Percentiles rank a stretch among this genome's conserved stretches.
phyloP scores from a whole-genome alignment of 2,113 vertebrate genomes.

The Pimephales promelas region DNA sequence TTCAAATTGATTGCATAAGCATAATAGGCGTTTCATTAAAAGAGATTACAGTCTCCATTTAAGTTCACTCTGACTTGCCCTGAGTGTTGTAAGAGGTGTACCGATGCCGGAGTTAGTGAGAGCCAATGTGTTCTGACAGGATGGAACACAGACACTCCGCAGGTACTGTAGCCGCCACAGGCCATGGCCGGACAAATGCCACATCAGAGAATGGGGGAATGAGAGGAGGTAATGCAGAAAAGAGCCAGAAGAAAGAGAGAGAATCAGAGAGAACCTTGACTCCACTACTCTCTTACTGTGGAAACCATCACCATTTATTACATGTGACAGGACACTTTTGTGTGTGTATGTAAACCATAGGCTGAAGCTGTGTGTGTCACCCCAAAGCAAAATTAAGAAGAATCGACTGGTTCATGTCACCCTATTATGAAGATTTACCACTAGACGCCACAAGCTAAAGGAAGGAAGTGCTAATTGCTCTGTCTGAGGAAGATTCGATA shows the following conservation, averaged over 20 bases:
- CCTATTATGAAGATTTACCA: conserved; percentile 37
- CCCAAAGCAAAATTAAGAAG: conserved; percentile 28
- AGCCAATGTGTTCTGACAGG: conserved; percentile 39
- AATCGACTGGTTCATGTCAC: conserved; percentile 3
- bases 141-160: conserved; percentile 36
- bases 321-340: conserved; percentile 34
- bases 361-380: background rate
- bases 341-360: background rate
- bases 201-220: conserved; percentile 9
- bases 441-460: background rate
- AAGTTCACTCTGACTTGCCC: background rate
- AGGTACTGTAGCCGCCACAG: conserved; percentile 45
- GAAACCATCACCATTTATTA: conserved; percentile 18
- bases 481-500: background rate
- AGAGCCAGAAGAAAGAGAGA: conserved; percentile 29
- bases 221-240: conserved; percentile 16
- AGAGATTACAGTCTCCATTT: background rate
- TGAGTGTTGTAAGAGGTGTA: conserved; percentile 12
- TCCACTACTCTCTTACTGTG: conserved; percentile 15
- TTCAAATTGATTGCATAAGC: background rate
- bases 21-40: background rate
- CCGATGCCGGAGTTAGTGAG: conserved; percentile 20
- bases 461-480: conserved; percentile 4
- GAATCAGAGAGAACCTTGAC: background rate
- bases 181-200: conserved; percentile 30